phyloP scores from a whole-genome alignment of 2,797 vertebrate genomes.

The Pipistrellus pygmaeus region DNA sequence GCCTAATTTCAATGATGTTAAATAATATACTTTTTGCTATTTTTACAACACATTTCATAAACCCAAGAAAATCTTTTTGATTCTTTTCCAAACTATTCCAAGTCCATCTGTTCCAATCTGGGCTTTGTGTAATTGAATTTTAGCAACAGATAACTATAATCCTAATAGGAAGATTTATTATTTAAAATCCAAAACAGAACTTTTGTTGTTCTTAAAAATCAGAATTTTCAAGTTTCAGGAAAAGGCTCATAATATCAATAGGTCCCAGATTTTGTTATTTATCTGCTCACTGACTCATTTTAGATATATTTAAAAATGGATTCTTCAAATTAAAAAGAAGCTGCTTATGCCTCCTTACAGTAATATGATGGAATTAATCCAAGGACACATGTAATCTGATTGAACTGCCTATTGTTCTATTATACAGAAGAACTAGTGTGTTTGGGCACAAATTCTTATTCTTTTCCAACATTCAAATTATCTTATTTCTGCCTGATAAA shows the following conservation, averaged over 20 bases:
- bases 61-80: conserved; percentile 70
- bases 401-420: conserved; percentile 32
- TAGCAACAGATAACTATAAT: conserved; percentile 46
- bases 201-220: conserved; percentile 28
- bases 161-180: conserved; percentile 48
- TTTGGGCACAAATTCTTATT: conserved; percentile 51
- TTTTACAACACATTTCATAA: conserved; percentile 53
- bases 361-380: conserved; percentile 57
- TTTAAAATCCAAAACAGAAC: conserved; percentile 47
- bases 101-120: conserved; percentile 70
- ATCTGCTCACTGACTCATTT: neutral
- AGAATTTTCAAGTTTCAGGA: neutral
- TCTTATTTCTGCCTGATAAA: conserved; percentile 58
- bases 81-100: conserved; percentile 71
- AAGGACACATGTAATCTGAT: conserved; percentile 60
- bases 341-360: conserved; percentile 12
- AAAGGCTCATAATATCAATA: neutral
- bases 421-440: conserved; percentile 41
- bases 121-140: conserved; percentile 64
- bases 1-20: conserved; percentile 32
- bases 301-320: neutral
- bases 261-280: neutral
- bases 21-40: conserved; percentile 53
- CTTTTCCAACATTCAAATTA: conserved; percentile 46
- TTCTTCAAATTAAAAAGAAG: conserved; percentile 25